Base-by-base conservation (phyloP, 1,140 invertebrate genomes). In the Teleogryllus occipitalis region DNA sequence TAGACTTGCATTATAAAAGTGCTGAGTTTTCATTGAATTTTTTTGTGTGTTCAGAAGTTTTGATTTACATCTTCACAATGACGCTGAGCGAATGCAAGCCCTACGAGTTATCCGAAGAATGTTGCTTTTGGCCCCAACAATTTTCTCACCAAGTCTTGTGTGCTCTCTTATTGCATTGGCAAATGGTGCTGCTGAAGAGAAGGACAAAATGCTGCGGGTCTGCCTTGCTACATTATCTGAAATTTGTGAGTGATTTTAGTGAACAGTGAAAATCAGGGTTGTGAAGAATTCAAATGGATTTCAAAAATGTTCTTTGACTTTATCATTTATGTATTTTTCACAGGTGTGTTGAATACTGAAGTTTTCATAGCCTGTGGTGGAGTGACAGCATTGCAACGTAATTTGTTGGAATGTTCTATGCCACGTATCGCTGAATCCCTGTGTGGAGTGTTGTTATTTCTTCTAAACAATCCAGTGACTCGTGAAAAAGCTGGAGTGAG, bases 61-160 rank as follows among this genome's bases (percentile, higher is more conserved):
- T 84, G 96, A 98, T 87, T 87, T 98, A 75, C 89, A 91, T 88
- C 87, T 91, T 75, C 88, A 94, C 82, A 97, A 97, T 86, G 94
- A 97, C 83, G 91, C 94, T 80, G 97, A 98, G 85, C 89, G 96
- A 47, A 90, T 97, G 74, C 96, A 98, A 87, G 96, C 95, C 0
- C 87, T 98, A 80, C 91, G 96, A 84, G 89, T 98, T 21, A 91
- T 94, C 49, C 87, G 95, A 81, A 91, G 92, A 81, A 89, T 93
- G 22, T 85, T 95, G 39, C 86, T 90, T 6, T 85, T 95, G 75
- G 88, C 91, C 47, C 92, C 94, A 7, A 83, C 87, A 39, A 86
- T 89, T 76, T 91, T 95, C 82, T 91, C 92, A 74, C 83, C 89
- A 21, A 89, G 91, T 76, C 83, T 94, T 85, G 87, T 90, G 83